Conservation (phyloP, 2,113 vertebrate genomes). For the Ptyas mucosa region DNA sequence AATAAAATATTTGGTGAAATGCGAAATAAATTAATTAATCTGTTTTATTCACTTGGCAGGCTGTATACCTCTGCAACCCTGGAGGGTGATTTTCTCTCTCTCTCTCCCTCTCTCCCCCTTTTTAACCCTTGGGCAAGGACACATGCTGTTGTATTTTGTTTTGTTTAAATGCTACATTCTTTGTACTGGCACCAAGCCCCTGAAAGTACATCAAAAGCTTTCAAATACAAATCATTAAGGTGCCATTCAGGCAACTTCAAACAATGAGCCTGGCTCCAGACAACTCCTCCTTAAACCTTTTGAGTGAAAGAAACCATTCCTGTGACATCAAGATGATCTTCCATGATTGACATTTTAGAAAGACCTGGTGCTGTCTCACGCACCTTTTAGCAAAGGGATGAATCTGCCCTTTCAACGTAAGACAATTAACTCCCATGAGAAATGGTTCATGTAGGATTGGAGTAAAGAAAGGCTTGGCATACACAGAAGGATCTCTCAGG, state of each 20-base stretch:
- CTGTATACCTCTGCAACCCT: not conserved
- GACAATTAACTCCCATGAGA: conserved; percentile 9
- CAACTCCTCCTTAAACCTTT: conserved; percentile 21
- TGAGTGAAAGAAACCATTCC: conserved; percentile 19
- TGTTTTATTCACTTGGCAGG: not conserved
- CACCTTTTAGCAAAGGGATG: conserved; percentile 7
- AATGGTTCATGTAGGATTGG: not conserved
- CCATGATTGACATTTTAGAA: conserved; percentile 25
- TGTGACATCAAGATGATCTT: conserved; percentile 22
- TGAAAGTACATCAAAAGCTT: conserved; percentile 18
- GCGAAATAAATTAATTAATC: not conserved
- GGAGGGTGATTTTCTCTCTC: not conserved
- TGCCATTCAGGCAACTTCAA: conserved; percentile 40
- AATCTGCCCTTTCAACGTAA: conserved; percentile 14
- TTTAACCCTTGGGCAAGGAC: not conserved
- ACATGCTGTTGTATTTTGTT: not conserved
- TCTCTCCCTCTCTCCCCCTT: not conserved
- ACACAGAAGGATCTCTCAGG: not conserved
- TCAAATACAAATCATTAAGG: conserved; percentile 27
- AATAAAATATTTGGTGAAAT: not conserved
- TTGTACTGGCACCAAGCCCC: conserved; percentile 18
- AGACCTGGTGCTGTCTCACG: not conserved
- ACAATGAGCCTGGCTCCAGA: conserved; percentile 34
- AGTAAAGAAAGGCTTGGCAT: not conserved
- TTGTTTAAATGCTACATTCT: conserved; percentile 8